Conservation (phyloP, 2,888 invertebrate species). For the Thera obeliscata region DNA sequence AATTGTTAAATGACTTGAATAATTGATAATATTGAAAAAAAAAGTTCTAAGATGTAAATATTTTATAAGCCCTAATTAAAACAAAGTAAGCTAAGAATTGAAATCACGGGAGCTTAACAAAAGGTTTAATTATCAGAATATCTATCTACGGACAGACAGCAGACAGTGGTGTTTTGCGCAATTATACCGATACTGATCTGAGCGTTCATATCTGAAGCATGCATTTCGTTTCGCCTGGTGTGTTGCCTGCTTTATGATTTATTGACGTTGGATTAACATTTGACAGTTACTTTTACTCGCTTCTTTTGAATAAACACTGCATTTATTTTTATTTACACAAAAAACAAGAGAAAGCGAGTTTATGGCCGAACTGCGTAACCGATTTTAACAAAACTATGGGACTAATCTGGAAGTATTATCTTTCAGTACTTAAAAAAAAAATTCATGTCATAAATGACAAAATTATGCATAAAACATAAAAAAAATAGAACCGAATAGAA, state of each 20-base stretch:
- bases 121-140: slow-evolving; percentile 40
- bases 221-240: slow-evolving; percentile 53
- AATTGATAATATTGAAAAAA: no score
- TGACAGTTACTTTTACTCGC: slow-evolving; percentile 25
- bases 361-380: no score
- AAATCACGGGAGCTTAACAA: slow-evolving; percentile 46
- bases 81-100: slow-evolving; percentile 23
- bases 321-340: slow-evolving; percentile 5
- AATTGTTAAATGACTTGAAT: no score
- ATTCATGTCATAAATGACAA: no score
- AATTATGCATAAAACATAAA: no score
- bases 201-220: slow-evolving; percentile 61
- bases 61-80: slow-evolving; percentile 24
- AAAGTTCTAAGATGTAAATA: background rate
- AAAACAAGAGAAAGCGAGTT: background rate
- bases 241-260: slow-evolving; percentile 38
- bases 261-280: slow-evolving; percentile 32
- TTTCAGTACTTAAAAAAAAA: no score
- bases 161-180: slow-evolving; percentile 74
- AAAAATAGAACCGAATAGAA: no score
- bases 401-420: no score
- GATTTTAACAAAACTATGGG: no score
- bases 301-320: slow-evolving; percentile 4
- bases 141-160: slow-evolving; percentile 61
- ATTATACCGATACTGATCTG: slow-evolving; percentile 73